A percentile compares a stretch with the other conserved stretches of the same genome.
Conservation (phyloP, 2,888 invertebrate species). For the Phasia obesa region DNA sequence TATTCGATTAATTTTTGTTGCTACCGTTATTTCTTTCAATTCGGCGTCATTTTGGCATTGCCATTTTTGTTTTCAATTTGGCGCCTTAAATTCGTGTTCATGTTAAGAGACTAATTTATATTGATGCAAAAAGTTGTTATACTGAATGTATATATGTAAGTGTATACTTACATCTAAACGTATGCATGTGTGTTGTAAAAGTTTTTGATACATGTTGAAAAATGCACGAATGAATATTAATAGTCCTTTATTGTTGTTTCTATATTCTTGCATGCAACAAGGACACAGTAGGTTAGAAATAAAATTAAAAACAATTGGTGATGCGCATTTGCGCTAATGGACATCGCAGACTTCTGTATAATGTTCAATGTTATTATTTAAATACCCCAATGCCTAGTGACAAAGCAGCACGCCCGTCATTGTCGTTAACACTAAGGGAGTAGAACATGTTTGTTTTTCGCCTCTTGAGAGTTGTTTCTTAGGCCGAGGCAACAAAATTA, state of each 20-base stretch:
- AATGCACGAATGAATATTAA: constrained; percentile 1
- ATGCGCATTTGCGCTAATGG: background rate
- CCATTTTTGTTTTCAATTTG: constrained; percentile 16
- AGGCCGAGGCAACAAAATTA: too few relatives aligned
- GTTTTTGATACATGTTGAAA: background rate
- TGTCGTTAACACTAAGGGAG: too few relatives aligned
- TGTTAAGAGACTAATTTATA: constrained; percentile 15
- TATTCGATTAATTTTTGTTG: constrained; percentile 1
- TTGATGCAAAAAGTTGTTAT: constrained; percentile 19
- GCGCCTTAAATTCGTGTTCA: constrained; percentile 35
- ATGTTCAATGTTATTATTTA: too few relatives aligned
- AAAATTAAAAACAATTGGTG: background rate
- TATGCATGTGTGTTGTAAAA: background rate
- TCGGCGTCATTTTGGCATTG: constrained; percentile 36
- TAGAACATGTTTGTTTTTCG: too few relatives aligned
- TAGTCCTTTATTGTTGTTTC: background rate
- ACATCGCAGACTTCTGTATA: background rate
- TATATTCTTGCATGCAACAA: background rate
- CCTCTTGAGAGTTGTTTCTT: background rate
- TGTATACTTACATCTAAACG: background rate
- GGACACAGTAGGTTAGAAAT: background rate
- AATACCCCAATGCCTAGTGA: too few relatives aligned
- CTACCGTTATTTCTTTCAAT: constrained; percentile 12
- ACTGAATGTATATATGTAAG: background rate
- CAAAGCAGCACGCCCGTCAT: too few relatives aligned